A percentile compares a stretch with the other conserved stretches of the same genome.
These are phyloP conservation scores for Phasianus colchicus DNA, from an alignment of 2,113 vertebrate genomes.

Conservation along the genomic window DNA sequence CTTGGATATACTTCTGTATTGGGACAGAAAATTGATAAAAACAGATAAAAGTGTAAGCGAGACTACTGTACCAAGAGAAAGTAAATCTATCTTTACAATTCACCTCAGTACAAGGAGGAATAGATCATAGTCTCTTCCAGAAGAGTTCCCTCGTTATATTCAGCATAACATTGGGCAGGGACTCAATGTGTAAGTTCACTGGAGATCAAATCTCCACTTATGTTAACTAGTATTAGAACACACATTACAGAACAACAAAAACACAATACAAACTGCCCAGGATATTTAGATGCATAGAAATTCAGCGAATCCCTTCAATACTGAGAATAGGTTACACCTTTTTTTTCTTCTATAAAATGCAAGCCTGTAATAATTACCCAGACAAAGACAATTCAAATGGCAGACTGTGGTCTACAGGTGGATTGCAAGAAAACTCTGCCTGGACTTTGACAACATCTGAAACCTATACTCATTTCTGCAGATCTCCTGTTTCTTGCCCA, in stretches of 20 bases:
- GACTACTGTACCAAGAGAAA: neutral
- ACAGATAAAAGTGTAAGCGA: conserved; percentile 14
- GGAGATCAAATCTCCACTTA: neutral
- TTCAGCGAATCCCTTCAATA: neutral
- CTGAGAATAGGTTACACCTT: rapidly evolving
- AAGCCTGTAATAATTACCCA: neutral
- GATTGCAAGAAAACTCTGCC: neutral
- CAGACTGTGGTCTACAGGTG: neutral
- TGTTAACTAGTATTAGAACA: neutral
- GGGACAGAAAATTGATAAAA: conserved; percentile 23
- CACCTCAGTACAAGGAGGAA: neutral
- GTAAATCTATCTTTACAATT: neutral
- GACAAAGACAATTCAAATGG: neutral
- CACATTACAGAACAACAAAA: neutral
- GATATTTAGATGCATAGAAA: conserved; percentile 29
- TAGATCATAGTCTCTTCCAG: neutral
- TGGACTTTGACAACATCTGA: neutral
- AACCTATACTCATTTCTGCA: neutral
- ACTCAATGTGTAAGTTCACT: neutral
- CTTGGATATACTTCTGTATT: conserved; percentile 95
- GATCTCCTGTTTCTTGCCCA: neutral
- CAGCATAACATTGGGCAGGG: neutral
- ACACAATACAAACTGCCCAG: neutral
- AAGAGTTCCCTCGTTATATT: neutral
- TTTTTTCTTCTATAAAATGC: neutral